Evolutionary conservation across 2,888 invertebrate genomes (phyloP).

Genomic region (Epinotia demarniana): DNA sequence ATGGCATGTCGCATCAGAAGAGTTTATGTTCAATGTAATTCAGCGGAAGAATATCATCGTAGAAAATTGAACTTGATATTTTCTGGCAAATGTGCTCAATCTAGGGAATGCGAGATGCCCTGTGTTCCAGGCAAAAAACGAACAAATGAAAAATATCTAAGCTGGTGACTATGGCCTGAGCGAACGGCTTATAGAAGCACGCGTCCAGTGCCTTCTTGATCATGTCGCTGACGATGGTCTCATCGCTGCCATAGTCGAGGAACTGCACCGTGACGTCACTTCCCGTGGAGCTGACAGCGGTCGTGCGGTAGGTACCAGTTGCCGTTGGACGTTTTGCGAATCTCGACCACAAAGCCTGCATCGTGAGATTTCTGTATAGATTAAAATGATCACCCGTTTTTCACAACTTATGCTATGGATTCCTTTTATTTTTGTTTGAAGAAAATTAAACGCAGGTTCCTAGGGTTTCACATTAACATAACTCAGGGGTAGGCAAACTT

Average conservation of each 20-base stretch:
- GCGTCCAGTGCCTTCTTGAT: constrained; percentile 77
- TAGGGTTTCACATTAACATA: too few species aligned
- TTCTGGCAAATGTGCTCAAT: neutral
- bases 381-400: too few species aligned
- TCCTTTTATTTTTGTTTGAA: too few species aligned
- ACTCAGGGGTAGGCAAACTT: too few species aligned
- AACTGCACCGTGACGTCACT: constrained; percentile 82
- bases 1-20: constrained; percentile 47
- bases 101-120: too few species aligned
- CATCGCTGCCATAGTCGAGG: constrained; percentile 89
- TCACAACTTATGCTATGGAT: too few species aligned
- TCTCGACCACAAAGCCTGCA: too few species aligned
- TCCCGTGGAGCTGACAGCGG: constrained; percentile 76
- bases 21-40: neutral
- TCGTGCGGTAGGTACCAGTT: constrained; percentile 91
- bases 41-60: constrained; percentile 1
- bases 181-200: constrained; percentile 75
- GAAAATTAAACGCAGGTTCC: too few species aligned
- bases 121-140: too few species aligned
- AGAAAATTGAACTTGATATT: neutral
- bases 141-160: constrained; percentile 53
- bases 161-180: constrained; percentile 70
- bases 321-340: constrained; percentile 81
- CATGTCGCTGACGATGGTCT: constrained; percentile 76
- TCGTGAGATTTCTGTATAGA: too few species aligned